Evolutionary conservation across 2,113 vertebrate species (phyloP).

Genomic region (Thamnophis sirtalis): DNA sequence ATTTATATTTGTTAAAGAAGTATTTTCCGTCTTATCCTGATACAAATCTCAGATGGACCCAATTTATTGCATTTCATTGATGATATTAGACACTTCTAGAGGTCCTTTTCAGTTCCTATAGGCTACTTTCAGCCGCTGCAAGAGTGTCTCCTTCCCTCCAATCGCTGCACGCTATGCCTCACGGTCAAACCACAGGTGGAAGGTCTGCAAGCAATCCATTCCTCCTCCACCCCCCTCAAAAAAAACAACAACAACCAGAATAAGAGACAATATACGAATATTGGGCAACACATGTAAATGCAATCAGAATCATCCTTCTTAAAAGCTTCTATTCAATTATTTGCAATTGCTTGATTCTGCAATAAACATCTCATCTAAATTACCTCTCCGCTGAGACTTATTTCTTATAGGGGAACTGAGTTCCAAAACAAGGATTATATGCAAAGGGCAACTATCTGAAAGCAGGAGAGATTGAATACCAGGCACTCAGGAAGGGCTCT

Average conservation of each 20-base stretch:
- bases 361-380: not conserved
- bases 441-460: not conserved
- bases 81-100: not conserved
- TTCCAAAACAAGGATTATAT: not conserved
- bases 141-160: not conserved
- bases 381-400: not conserved
- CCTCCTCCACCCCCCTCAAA: not conserved
- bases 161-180: not conserved
- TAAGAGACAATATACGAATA: not conserved
- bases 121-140: not conserved
- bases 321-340: not conserved
- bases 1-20: not conserved
- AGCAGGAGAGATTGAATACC: not conserved
- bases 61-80: not conserved
- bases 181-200: not conserved
- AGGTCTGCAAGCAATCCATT: not conserved
- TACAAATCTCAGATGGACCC: not conserved
- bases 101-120: not conserved
- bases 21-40: not conserved
- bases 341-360: not conserved
- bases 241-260: not conserved
- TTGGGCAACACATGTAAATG: not conserved
- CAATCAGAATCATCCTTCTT: not conserved
- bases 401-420: not conserved
- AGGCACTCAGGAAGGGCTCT: not conserved